phyloP scores from a whole-genome alignment of 2,797 vertebrate species.

The Trematocara caparti region DNA sequence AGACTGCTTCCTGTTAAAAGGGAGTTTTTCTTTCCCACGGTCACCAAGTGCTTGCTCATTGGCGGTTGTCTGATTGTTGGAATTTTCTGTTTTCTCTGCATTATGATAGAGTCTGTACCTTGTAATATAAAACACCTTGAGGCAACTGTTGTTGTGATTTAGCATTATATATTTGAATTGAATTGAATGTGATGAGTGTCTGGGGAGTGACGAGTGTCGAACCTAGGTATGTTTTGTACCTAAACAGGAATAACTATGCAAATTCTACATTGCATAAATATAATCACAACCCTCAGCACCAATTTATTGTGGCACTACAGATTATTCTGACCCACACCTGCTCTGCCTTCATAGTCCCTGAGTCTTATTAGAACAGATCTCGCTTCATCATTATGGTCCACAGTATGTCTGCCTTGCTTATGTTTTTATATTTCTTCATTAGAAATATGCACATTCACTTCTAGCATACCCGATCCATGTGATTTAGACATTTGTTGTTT shows the following conservation, averaged over 20 bases:
- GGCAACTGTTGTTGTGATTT: background rate
- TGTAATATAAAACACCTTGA: background rate
- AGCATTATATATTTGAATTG: background rate
- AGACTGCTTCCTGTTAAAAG: background rate
- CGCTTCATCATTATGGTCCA: background rate
- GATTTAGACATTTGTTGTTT: slow-evolving; percentile 61
- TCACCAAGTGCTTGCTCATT: background rate
- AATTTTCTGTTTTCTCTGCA: background rate
- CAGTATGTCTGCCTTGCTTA: background rate
- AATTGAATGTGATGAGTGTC: background rate
- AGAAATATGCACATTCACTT: slow-evolving; percentile 23
- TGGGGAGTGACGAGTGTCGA: background rate
- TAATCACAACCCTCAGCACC: background rate
- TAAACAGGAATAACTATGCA: background rate
- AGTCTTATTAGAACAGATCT: background rate
- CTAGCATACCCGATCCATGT: slow-evolving; percentile 40
- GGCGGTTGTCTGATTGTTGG: background rate
- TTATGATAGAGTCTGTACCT: background rate
- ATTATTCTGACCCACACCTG: background rate
- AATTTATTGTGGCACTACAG: background rate
- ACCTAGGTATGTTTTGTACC: background rate
- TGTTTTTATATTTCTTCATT: slow-evolving; percentile 13
- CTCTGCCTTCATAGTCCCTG: background rate
- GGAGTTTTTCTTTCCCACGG: background rate
- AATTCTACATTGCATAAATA: background rate